Conservation (phyloP, 2,797 vertebrate species). For the Megaceryle alcyon region DNA sequence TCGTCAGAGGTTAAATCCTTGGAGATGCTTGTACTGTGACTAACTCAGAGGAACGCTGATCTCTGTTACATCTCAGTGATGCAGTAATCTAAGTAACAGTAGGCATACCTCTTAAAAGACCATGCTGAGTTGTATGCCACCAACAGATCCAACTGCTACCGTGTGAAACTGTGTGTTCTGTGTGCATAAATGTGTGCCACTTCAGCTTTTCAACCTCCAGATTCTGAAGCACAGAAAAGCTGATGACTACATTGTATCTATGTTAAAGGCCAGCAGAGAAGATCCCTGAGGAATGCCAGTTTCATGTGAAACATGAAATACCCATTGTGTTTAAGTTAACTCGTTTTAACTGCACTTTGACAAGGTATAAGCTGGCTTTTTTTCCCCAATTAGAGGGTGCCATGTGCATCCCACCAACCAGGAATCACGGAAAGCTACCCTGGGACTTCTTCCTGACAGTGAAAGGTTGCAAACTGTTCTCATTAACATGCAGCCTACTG, state of each 20-base stretch:
- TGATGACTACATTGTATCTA: neutral
- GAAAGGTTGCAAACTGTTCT: conserved; percentile 12
- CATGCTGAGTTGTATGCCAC: neutral
- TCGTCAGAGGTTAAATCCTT: neutral
- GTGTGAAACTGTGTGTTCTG: neutral
- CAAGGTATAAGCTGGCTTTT: conserved; percentile 1
- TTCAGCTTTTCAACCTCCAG: neutral
- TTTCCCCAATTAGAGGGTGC: neutral
- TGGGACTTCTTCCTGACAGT: conserved; percentile 11
- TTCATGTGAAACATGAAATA: neutral
- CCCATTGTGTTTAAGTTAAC: neutral
- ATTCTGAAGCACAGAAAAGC: neutral
- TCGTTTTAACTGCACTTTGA: conserved; percentile 20
- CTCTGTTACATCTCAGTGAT: neutral
- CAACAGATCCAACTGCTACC: neutral
- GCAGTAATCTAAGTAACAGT: neutral
- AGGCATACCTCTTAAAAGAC: neutral
- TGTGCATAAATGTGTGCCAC: neutral
- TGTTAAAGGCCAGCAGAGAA: conserved; percentile 8
- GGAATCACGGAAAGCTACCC: neutral
- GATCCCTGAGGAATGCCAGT: neutral
- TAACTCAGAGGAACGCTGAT: neutral
- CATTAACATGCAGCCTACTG: conserved; percentile 56
- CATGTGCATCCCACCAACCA: neutral
- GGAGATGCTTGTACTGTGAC: neutral